Conservation (phyloP, 2,888 invertebrate genomes). For the Drosophila helvetica region DNA sequence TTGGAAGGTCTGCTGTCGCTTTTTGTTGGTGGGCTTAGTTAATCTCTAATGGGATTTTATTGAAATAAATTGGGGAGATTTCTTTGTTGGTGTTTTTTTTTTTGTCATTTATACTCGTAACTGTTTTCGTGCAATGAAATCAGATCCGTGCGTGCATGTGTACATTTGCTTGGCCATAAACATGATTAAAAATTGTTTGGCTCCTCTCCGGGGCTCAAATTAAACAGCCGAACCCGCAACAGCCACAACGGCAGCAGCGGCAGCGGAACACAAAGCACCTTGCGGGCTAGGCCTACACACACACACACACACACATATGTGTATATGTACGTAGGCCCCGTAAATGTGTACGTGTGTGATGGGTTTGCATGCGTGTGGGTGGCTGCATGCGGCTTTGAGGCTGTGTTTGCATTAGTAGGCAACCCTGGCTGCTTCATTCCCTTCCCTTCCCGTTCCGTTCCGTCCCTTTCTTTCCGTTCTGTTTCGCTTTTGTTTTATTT, state of each 20-base stretch:
- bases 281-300: conserved; percentile 12
- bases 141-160: conserved; percentile 28
- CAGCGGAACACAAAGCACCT: conserved; percentile 50
- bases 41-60: conserved; percentile 23
- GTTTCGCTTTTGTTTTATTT: conserved; percentile 73
- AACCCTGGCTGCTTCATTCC: conserved; percentile 19
- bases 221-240: conserved; percentile 50
- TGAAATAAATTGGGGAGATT: conserved; percentile 14
- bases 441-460: background rate
- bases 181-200: conserved; percentile 63
- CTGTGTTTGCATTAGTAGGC: conserved; percentile 63
- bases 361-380: conserved; percentile 16
- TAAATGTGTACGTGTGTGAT: conserved; percentile 7
- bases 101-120: conserved; percentile 23
- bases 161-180: conserved; percentile 62
- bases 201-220: conserved; percentile 42
- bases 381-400: conserved; percentile 41
- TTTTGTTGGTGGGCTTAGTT: conserved; percentile 8
- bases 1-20: background rate
- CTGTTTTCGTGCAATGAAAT: conserved; percentile 53
- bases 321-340: background rate
- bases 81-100: background rate
- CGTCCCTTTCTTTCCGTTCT: conserved; percentile 19
- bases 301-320: background rate
- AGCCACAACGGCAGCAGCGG: conserved; percentile 25